Conservation (phyloP, 2,888 invertebrate genomes). For the Rugalucina vietnamica region DNA sequence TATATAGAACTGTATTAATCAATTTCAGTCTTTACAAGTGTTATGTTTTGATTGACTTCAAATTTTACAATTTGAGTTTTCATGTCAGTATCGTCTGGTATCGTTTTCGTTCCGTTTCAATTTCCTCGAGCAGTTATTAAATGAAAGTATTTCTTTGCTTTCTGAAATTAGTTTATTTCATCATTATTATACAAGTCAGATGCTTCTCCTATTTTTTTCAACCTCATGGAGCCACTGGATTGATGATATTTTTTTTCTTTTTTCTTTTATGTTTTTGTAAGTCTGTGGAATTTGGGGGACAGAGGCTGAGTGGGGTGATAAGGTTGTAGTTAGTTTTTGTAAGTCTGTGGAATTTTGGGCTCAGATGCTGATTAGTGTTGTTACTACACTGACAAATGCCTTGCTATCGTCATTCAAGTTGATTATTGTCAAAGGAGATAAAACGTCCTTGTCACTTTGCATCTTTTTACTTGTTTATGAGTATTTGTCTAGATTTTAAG, state of each 20-base stretch:
- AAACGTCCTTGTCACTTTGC: background rate
- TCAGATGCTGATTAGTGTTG: background rate
- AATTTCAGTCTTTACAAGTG: background rate
- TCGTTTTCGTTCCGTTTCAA: background rate
- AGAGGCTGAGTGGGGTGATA: background rate
- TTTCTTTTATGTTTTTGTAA: background rate
- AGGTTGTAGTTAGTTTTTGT: no score
- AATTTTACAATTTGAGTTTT: background rate
- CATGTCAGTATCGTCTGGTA: background rate
- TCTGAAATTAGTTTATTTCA: background rate
- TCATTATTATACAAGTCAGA: background rate
- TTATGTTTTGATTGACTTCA: background rate
- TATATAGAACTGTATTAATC: background rate
- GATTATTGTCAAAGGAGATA: conserved; percentile 23
- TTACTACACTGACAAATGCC: conserved; percentile 25
- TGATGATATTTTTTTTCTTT: background rate
- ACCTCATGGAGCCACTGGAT: background rate
- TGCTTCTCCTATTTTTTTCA: background rate
- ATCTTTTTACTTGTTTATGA: background rate
- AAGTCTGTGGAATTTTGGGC: no score
- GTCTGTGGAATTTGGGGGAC: background rate
- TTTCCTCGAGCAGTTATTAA: background rate
- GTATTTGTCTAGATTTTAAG: background rate
- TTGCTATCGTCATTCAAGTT: conserved; percentile 14
- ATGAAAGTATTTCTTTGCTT: background rate